Conservation (phyloP, 2,113 vertebrate species). For the Odocoileus hemionus region DNA sequence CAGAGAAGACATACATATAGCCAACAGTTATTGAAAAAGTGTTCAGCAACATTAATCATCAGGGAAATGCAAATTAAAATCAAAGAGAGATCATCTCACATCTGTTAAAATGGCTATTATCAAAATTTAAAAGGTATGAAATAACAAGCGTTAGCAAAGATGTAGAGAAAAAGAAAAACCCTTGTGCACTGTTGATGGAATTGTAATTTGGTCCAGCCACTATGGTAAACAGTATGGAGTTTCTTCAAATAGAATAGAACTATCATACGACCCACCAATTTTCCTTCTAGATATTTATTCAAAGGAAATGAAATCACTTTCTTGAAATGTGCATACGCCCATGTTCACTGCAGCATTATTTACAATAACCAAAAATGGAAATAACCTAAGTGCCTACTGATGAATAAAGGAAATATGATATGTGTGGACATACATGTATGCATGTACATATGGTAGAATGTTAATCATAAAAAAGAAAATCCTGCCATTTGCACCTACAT, state of each 20-base stretch:
- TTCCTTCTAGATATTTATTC: neutral
- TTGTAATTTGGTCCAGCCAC: neutral
- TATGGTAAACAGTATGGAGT: neutral
- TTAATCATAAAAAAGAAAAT: neutral
- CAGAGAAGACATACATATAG: neutral
- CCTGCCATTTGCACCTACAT: neutral
- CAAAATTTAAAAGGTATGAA: neutral
- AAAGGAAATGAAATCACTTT: neutral
- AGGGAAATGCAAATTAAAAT: neutral
- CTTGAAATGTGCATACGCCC: neutral
- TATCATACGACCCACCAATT: neutral
- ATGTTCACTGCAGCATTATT: neutral
- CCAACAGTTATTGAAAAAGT: neutral
- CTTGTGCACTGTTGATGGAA: neutral
- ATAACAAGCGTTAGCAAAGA: neutral
- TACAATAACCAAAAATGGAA: neutral
- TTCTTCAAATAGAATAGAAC: neutral
- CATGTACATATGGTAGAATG: neutral
- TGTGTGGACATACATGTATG: accelerated
- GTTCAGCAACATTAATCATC: neutral
- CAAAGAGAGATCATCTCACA: neutral
- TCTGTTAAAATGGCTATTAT: neutral
- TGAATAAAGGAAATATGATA: neutral
- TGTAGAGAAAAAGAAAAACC: neutral
- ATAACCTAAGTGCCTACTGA: neutral